Base-by-base conservation (phyloP, 2,113 vertebrate genomes). In the Nyctibius bracteatus region DNA sequence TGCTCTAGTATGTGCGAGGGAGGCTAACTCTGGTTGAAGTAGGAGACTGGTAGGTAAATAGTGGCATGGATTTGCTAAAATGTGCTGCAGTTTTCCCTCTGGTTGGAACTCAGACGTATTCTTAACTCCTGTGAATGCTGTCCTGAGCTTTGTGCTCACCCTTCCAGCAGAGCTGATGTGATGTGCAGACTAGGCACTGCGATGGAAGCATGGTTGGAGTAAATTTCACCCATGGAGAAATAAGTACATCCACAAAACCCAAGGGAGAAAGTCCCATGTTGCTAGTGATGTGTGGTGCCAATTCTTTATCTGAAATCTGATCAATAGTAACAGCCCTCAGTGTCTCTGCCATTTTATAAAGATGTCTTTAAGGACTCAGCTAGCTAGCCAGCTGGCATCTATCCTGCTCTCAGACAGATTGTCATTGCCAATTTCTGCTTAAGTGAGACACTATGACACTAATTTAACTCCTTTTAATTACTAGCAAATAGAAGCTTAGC, bases 291-390 rank as follows among this genome's bases (percentile, higher is more conserved):
- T 71, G 55, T 55, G 22, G 9, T 93, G 79, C 59, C 85, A 88
- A 83, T 92, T 86, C 55, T 88, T 74, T 86, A 77, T 92, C 65
- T 92, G 81, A 94, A 80, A 83, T 86, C 41, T 65, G 28, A 95
- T 95, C 92, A 93, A 62, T 72, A 94, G 51, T 31, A 92, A 52
- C 58, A 80, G 66, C 41, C 30, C 49, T 90, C 59, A 31, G 18
- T 90, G 85, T 51, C 74, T 95, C 63, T 93, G 62, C 41, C 37
- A 6, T 94, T 94, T 97, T 90, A 93, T 87, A 95, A 91, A 95
- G 66, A 86, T 65, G 37, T 55, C 74, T 90, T 95, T 93, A 87
- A 93, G 63, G 71, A 83, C 24, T 77, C 1, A 1, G 37, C 59
- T 90, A 75, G 66, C 49, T 43, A 77, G 62, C 66, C 92, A 90